Evolutionary conservation across 2,888 invertebrate species (phyloP).

Genomic region (Drosophila parthenogenetica): DNA sequence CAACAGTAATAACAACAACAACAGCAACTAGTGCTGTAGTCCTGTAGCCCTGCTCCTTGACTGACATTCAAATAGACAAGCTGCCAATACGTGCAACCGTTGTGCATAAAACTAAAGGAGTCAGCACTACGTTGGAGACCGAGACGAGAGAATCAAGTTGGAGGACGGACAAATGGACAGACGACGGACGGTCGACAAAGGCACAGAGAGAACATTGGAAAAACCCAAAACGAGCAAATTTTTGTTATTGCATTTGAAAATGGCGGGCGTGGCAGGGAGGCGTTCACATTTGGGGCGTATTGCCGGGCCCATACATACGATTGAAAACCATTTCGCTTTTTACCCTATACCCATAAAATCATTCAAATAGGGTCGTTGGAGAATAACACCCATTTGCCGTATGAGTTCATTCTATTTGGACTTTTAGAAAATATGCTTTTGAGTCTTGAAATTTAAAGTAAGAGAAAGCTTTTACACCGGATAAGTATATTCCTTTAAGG

Average conservation of each 20-base stretch:
- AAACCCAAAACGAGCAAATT: constrained; percentile 71
- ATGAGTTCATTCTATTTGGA: background rate
- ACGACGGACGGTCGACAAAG: background rate
- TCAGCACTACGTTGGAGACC: constrained; percentile 55
- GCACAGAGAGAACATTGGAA: constrained; percentile 51
- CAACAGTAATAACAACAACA: constrained; percentile 9
- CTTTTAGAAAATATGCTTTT: background rate
- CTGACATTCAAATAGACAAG: constrained; percentile 78
- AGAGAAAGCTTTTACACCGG: no score
- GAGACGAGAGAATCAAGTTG: background rate
- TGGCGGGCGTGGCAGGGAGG: constrained; percentile 69
- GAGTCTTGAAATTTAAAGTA: background rate
- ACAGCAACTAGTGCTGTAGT: constrained; percentile 12
- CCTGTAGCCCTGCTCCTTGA: constrained; percentile 47
- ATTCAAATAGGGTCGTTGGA: constrained; percentile 5
- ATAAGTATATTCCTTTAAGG: no score
- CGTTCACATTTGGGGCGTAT: constrained; percentile 63
- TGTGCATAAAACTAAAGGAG: constrained; percentile 78
- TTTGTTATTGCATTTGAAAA: constrained; percentile 78
- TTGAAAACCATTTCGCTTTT: constrained; percentile 42
- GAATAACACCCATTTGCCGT: background rate
- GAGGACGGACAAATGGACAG: background rate
- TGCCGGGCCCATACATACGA: constrained; percentile 70
- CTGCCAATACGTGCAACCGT: constrained; percentile 76
- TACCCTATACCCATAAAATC: constrained; percentile 23